Conservation (phyloP, 92 coral and sea anemone genomes). For the Metridium senile region DNA sequence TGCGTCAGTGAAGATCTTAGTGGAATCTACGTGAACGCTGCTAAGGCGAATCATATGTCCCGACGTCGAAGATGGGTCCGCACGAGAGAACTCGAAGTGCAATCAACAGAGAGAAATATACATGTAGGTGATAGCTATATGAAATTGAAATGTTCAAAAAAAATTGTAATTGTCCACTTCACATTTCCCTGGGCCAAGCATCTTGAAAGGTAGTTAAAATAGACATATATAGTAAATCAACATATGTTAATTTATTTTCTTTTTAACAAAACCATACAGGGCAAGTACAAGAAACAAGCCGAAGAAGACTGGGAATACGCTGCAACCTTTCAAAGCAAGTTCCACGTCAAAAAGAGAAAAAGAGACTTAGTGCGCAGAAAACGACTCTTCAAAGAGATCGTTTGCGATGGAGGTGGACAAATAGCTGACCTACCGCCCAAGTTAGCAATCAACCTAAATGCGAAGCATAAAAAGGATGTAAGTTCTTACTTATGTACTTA, state of each 20-base stretch:
- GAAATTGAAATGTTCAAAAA: too few species aligned
- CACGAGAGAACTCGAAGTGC: slow-evolving; percentile 29
- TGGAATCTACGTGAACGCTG: slow-evolving; percentile 55
- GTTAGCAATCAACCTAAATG: slow-evolving; percentile 36
- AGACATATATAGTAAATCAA: background rate
- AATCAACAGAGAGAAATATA: background rate
- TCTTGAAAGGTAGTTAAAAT: too few species aligned
- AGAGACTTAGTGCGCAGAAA: slow-evolving; percentile 78
- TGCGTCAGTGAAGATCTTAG: slow-evolving; percentile 27
- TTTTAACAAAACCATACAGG: slow-evolving; percentile 17
- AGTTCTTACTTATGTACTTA: too few species aligned
- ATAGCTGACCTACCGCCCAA: slow-evolving; percentile 39
- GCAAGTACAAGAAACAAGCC: slow-evolving; percentile 36
- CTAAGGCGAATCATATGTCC: slow-evolving; percentile 55
- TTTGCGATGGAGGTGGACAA: slow-evolving; percentile 6
- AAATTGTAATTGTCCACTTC: too few species aligned
- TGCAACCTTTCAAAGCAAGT: slow-evolving; percentile 52
- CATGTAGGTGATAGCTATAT: slow-evolving; percentile 7
- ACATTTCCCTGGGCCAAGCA: too few species aligned
- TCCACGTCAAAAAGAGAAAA: slow-evolving; percentile 63
- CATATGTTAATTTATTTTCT: background rate
- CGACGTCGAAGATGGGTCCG: slow-evolving; percentile 61
- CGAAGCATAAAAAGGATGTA: slow-evolving; percentile 10
- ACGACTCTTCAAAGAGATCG: slow-evolving; percentile 66
- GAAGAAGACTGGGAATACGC: slow-evolving; percentile 94